Base-by-base conservation (phyloP, 2,113 vertebrate species). In the Motacilla alba region DNA sequence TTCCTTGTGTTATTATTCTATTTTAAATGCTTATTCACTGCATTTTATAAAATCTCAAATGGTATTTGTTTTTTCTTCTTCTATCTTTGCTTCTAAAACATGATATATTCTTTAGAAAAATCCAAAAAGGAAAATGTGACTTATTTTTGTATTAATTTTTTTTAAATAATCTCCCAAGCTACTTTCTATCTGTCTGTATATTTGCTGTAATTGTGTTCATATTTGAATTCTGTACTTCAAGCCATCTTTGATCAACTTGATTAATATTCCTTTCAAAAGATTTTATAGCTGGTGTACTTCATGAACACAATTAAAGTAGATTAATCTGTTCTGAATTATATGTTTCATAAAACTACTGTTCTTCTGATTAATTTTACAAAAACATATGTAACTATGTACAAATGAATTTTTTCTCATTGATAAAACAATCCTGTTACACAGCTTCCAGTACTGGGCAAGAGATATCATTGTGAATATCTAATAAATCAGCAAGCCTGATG, bases 181-280 rank as follows among this genome's bases (percentile, higher is more conserved):
- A 67, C 23, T 46, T 60, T 69, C 27, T 84, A 16, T 73, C 41
- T 60, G 31, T 52, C 31, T 53, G 9, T 52, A 13, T 78, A 46
- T 69, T 69, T 69, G 64, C 28, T 53, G 23, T n/a, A 79, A 82
- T 4, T 89, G 20, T 46, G 58, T 75, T 92, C 14, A 1, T 78
- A 91, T 82, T 80, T 78, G 66, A 89, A 91, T 93, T 92, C 74
- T 63, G 52, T 44, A 87, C 80, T 95, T 95, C 84, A 96, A 92
- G 74, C 39, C 62, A 96, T 75, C 81, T 93, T 91, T 95, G 91
- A 97, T 93, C 68, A 97, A 91, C 83, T 80, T 94, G 84, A 96
- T 84, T 94, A 92, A 92, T 62, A 92, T 43, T 90, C 74, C 55
- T 93, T 94, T 90, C 92, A 88, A 53, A 89, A 78, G 52, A 94